phyloP scores from a whole-genome alignment of 1,140 invertebrate genomes.

The Psilanteris sp. region DNA sequence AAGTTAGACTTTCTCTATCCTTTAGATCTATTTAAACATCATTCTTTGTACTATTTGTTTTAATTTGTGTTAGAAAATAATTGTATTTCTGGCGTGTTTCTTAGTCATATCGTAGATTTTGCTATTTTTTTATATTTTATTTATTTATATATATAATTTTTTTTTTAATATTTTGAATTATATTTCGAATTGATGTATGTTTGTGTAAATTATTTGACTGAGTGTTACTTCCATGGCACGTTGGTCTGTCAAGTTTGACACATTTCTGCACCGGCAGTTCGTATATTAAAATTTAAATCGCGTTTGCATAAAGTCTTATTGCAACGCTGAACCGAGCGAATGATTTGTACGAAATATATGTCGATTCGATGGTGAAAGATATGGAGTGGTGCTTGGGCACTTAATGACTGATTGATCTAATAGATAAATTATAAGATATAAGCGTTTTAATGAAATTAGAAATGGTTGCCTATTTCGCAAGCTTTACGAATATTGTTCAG shows the following conservation, averaged over 20 bases:
- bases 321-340: not conserved
- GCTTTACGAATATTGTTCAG: conserved; percentile 35
- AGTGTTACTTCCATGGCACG: no score
- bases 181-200: not conserved
- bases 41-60: no score
- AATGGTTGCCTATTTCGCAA: conserved; percentile 32
- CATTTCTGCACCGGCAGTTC: no score
- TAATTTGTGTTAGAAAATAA: not conserved
- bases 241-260: no score
- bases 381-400: not conserved
- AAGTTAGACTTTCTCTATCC: no score
- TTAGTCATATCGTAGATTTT: not conserved
- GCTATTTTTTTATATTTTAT: no score
- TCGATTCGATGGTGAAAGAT: not conserved
- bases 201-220: not conserved
- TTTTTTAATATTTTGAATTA: not conserved
- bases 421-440: conserved; percentile 2
- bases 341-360: conserved; percentile 4
- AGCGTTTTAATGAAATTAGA: conserved; percentile 1
- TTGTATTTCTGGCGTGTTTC: not conserved
- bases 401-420: not conserved
- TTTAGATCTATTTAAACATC: no score
- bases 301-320: no score
- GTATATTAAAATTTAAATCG: no score
- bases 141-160: no score